phyloP scores from a whole-genome alignment of 1,140 invertebrate species.

The Drosophila gunungcola region DNA sequence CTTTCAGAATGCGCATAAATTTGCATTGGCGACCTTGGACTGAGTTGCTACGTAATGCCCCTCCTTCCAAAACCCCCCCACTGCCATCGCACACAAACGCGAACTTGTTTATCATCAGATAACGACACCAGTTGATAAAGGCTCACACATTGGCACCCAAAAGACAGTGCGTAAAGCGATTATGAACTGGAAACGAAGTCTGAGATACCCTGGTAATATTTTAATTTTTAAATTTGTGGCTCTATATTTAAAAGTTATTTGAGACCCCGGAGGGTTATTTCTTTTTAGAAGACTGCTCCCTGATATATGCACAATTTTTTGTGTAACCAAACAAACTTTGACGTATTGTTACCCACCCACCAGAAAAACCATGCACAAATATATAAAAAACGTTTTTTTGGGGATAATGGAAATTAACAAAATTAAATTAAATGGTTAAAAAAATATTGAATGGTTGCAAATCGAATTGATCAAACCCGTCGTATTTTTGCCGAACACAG shows the following conservation, averaged over 20 bases:
- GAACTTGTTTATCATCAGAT: constrained; percentile 53
- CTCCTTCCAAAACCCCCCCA: background rate
- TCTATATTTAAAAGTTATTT: background rate
- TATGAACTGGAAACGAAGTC: background rate
- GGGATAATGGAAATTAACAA: no score
- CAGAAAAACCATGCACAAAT: no score
- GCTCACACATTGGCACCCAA: constrained; percentile 17
- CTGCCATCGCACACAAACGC: constrained; percentile 6
- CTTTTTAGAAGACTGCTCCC: no score
- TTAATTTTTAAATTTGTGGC: background rate
- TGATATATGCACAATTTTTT: no score
- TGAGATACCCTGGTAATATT: background rate
- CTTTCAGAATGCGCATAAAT: constrained; percentile 73
- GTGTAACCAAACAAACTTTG: no score
- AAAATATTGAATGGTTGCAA: no score
- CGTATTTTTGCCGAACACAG: constrained; percentile 10
- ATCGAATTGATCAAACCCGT: background rate
- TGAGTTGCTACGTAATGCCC: constrained; percentile 16
- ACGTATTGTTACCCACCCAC: no score
- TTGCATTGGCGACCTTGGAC: constrained; percentile 71
- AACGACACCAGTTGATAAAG: constrained; percentile 65
- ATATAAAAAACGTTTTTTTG: no score
- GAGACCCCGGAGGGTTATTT: no score
- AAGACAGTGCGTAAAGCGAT: constrained; percentile 21
- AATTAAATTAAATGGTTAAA: no score